Conservation (phyloP, 1,140 invertebrate genomes). For the Callitettix versicolor region DNA sequence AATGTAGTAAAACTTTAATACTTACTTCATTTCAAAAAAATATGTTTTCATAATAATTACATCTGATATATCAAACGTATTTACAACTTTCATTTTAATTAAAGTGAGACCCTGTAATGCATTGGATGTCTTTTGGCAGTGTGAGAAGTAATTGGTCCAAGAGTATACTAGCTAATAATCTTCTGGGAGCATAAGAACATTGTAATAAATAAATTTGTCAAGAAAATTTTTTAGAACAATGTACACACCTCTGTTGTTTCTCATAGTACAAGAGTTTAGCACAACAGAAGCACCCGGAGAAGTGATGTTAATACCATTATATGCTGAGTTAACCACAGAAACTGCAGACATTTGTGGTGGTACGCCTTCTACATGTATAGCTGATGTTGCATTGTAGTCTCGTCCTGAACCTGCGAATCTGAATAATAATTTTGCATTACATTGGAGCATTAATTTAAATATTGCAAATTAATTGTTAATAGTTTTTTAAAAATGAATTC, state of each 20-base stretch:
- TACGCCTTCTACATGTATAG: conserved; percentile 74
- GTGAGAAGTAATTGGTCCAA: too few species aligned
- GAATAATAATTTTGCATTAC: conserved; percentile 22
- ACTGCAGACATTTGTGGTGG: conserved; percentile 75
- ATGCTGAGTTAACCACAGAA: conserved; percentile 72
- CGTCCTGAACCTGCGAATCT: conserved; percentile 72
- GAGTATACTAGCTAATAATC: too few species aligned
- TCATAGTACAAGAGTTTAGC: conserved; percentile 69
- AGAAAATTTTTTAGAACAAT: too few species aligned
- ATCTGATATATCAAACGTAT: too few species aligned
- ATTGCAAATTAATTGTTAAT: conserved; percentile 10
- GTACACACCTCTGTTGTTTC: conserved; percentile 76
- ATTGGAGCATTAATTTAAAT: not conserved
- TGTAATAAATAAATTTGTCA: too few species aligned
- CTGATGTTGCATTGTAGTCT: conserved; percentile 71
- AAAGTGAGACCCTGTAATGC: too few species aligned
- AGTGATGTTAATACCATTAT: conserved; percentile 85
- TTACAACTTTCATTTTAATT: too few species aligned
- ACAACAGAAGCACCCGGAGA: conserved; percentile 66
- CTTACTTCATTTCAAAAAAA: too few species aligned
- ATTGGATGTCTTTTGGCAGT: too few species aligned
- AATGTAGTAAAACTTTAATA: too few species aligned
- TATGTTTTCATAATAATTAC: too few species aligned
- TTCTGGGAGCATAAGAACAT: too few species aligned
- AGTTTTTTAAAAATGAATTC: not conserved